A percentile compares a stretch with the other conserved stretches of the same genome.
Conservation (phyloP, 2,797 vertebrate species). For the Coccyzus lansbergi region DNA sequence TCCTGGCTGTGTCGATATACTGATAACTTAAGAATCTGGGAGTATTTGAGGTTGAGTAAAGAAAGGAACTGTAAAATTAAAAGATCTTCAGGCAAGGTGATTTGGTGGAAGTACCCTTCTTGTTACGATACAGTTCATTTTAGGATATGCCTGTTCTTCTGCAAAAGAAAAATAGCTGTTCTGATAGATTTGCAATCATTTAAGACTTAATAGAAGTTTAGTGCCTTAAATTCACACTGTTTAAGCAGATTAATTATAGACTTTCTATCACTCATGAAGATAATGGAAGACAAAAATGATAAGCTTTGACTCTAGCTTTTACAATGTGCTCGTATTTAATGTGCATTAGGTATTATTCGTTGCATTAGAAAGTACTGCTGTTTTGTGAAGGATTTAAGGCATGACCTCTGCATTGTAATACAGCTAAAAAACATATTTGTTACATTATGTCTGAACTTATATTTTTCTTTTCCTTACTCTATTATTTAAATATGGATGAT, state of each 20-base stretch:
- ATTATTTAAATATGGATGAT: not conserved
- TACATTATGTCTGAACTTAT: not conserved
- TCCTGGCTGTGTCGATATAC: not conserved
- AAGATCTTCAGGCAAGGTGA: not conserved
- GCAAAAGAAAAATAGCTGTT: not conserved
- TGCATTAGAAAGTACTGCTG: not conserved
- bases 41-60: not conserved
- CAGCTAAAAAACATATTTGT: not conserved
- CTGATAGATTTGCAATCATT: not conserved
- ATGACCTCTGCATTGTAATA: not conserved
- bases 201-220: not conserved
- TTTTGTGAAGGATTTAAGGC: not conserved
- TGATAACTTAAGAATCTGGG: not conserved
- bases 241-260: not conserved
- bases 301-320: not conserved
- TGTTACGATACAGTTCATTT: not conserved
- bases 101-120: not conserved
- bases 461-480: not conserved
- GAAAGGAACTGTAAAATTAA: not conserved
- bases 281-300: not conserved
- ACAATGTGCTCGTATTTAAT: not conserved
- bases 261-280: not conserved
- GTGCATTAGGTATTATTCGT: not conserved
- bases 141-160: not conserved
- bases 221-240: not conserved